Evolutionary conservation across 2,797 vertebrate species (phyloP), one percentile per base, ranked within the genome.

Genomic region (Argya squamiceps): DNA sequence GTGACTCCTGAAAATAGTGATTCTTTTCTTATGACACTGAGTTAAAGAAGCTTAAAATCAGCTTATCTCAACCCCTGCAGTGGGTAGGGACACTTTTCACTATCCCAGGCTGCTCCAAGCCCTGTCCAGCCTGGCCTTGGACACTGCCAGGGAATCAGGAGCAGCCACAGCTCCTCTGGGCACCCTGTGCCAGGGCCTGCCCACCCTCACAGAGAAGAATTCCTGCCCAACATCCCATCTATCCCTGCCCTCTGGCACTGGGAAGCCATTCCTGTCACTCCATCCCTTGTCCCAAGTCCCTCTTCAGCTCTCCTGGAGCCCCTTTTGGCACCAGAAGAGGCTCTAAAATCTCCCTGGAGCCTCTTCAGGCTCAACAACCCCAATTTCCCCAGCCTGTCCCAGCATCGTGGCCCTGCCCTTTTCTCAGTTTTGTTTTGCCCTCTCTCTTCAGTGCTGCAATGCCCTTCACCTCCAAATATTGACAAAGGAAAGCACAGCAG

Each of bases 391-490:
- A 77, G 55, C 37, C 44, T 23, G 37, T 14, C 24, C 34, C 8
- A 3, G 34, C 3, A 37, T 4, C 17, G 5, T 0, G 1, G 19
- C 30, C 24, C 1, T 26, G 34, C 22, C 58, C 14, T 58, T 43
- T 58, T 15, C 23, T 41, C 11, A 77, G 32, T 16, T 62, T 20
- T 49, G 21, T 10, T 88, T 55, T 81, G 20, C 34, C n/a, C 39
- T 65, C 46, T 68, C 50, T 80, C 56, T 50, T 56, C 1, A 97
- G 95, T 20, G 64, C 36, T 92, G 67, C 95, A 62, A 2, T 97
- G 97, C 56, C 92, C 78, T 78, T 15, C 84, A n/a, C 96, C 96
- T 64, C 74, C 92, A 44, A 43, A 11, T 34, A 89, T 97, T 71
- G 69, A 37, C 18, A 90, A 88, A 4, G 93, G 96, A 36, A 77